Evolutionary conservation across 1,140 invertebrate genomes (phyloP).

Genomic region (Tetranychus cinnabarinus): DNA sequence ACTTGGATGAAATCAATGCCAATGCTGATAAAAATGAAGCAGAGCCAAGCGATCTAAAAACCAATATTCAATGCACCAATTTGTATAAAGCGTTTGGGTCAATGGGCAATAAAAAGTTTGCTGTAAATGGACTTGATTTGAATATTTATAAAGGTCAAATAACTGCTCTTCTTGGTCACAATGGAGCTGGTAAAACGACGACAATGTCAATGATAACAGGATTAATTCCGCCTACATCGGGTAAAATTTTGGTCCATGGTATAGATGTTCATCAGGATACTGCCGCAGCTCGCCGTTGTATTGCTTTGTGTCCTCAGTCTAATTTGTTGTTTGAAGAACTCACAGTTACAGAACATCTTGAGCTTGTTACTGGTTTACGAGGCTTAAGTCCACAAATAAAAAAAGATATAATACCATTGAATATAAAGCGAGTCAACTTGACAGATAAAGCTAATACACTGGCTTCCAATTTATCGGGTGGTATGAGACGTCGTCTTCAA

Average conservation of each 20-base stretch:
- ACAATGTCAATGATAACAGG: constrained; percentile 59
- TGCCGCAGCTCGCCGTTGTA: constrained; percentile 33
- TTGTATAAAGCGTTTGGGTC: constrained; percentile 16
- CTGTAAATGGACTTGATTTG: constrained; percentile 38
- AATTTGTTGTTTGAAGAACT: constrained; percentile 24
- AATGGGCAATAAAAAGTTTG: constrained; percentile 24
- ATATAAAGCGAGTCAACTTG: constrained; percentile 26
- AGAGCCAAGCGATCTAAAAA: background rate
- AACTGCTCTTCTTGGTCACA: constrained; percentile 30
- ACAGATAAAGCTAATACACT: constrained; percentile 33
- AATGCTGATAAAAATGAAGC: constrained; percentile 17
- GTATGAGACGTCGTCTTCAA: constrained; percentile 60
- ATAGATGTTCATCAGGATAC: constrained; percentile 32
- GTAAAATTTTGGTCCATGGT: constrained; percentile 40
- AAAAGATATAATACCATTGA: constrained; percentile 20
- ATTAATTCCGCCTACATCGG: constrained; percentile 34
- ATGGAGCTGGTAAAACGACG: constrained; percentile 49
- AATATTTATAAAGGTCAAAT: constrained; percentile 58
- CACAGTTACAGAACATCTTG: constrained; percentile 16
- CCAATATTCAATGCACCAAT: constrained; percentile 14
- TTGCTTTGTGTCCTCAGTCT: constrained; percentile 69
- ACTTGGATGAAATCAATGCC: constrained; percentile 18
- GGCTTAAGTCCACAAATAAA: constrained; percentile 31
- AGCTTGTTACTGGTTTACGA: constrained; percentile 25
- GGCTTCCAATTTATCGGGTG: constrained; percentile 51